Evolutionary conservation across 1,140 invertebrate genomes (phyloP), one percentile per base, ranked within the genome.

Genomic region (Lanistes nyassanus): DNA sequence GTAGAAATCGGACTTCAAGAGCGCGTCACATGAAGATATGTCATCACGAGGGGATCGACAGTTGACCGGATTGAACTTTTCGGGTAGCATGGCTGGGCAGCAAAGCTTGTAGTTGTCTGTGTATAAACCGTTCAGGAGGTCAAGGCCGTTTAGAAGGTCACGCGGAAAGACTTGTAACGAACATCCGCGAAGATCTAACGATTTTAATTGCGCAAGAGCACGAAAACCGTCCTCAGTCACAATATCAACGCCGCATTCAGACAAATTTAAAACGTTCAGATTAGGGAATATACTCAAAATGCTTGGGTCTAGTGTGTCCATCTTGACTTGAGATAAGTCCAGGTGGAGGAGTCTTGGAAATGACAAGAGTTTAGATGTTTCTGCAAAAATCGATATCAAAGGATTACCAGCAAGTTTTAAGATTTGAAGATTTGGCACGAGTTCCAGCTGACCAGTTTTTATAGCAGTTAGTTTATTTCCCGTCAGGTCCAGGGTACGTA

Each of bases 1-100:
- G 21, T 80, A 71, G 26, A 76, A 19, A 26, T 69, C 55, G 6
- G 74, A 67, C 16, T 65, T 39, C 51, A 83, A 74, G 29, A 83
- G 47, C 42, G 80, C 73, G 0, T 67, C 68, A 65, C 82, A 83
- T 11, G 80, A 80, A 11, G 80, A 81, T 53, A 83, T 70, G 37
- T 71, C 69, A 53, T 79, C 79, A 16, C 37, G n/a, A 9, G 74
- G 77, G 0, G 80, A 73, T 13, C 47, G 31, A 53, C 82, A 83
- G 7, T 77, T 78, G n/a, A 79, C 66, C 0, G 23, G 26, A 29
- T 62, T 62, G 6, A 73, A 67, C 13, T 34, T 51, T 19, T 66
- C 53, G 3, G 74, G 72, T 13, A 58, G 55, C n/a, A 68, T 62
- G 6, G 64, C 62, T 16, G 66, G 47, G 72, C 82, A 83, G 67